A percentile compares a stretch with the other conserved stretches of the same genome.
Evolutionary conservation across 2,888 invertebrate species (phyloP).

Genomic region (Lasioglossum malachurum): DNA sequence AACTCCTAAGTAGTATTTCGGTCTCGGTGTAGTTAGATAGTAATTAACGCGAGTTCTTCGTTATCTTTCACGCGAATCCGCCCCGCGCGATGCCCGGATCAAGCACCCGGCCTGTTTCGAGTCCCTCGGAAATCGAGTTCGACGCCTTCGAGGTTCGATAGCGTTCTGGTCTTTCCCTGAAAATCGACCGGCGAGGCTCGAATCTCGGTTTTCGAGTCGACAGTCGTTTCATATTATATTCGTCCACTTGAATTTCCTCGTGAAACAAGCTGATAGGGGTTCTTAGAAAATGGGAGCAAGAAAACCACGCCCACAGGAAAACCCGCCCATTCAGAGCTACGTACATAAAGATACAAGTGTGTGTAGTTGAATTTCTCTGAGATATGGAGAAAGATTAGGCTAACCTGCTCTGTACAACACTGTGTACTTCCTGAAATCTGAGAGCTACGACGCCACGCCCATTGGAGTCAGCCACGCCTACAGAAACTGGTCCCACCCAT

Average conservation of each 20-base stretch:
- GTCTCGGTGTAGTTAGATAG: slow-evolving; percentile 12
- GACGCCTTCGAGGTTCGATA: background rate
- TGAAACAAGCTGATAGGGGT: background rate
- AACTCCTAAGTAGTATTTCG: slow-evolving; percentile 1
- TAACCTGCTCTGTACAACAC: background rate
- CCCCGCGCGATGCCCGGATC: background rate
- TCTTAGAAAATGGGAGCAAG: background rate
- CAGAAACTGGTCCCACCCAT: background rate
- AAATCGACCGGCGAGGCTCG: background rate
- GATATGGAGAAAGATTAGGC: too few relatives aligned
- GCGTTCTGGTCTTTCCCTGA: background rate
- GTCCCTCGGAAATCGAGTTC: background rate
- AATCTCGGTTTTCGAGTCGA: too few relatives aligned
- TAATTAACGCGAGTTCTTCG: slow-evolving; percentile 22
- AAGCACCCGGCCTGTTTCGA: background rate
- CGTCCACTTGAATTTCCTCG: background rate
- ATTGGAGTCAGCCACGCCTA: too few relatives aligned
- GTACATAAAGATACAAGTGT: background rate
- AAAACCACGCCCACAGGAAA: background rate
- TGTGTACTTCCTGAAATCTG: background rate
- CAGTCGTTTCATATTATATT: too few relatives aligned
- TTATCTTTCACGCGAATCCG: background rate
- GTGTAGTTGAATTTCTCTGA: background rate
- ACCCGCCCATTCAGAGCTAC: background rate
- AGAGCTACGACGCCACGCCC: background rate